These are phyloP conservation scores for Sapayoa aenigma DNA, from an alignment of 2,113 vertebrate species.

Conservation along the genomic window DNA sequence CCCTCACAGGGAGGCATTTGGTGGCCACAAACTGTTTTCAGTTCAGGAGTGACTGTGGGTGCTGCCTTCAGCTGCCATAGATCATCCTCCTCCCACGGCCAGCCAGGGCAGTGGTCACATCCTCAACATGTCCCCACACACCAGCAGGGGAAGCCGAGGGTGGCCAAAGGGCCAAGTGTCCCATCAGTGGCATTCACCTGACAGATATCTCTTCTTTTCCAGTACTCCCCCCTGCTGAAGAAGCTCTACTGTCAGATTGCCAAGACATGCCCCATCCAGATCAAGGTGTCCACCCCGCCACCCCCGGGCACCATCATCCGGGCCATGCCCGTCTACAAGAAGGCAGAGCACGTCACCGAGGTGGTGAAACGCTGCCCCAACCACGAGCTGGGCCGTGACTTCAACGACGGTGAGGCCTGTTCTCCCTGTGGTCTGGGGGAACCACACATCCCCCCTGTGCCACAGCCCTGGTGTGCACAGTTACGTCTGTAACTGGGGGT, in stretches of 20 bases:
- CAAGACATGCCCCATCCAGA: constrained; percentile 97
- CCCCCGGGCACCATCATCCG: constrained; percentile 90
- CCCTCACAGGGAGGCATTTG: rapidly evolving
- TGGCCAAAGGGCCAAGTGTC: background rate
- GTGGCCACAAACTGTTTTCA: rapidly evolving
- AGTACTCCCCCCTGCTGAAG: constrained; percentile 97
- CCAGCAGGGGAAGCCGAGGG: rapidly evolving
- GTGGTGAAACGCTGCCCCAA: constrained; percentile 98
- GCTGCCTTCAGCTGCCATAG: background rate
- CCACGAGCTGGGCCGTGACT: constrained; percentile 93
- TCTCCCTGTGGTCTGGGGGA: rapidly evolving
- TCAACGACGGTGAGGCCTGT: constrained; percentile 88
- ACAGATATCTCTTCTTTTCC: background rate
- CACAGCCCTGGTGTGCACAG: rapidly evolving
- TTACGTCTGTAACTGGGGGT: background rate
- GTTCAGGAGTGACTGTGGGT: background rate
- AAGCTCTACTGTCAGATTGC: constrained; percentile 99
- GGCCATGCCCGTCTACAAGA: constrained; percentile 98
- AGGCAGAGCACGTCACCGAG: constrained; percentile 96
- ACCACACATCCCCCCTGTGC: rapidly evolving
- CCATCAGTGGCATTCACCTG: rapidly evolving
- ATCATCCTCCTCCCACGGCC: background rate
- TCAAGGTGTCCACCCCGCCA: constrained; percentile 86
- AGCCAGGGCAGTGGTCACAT: background rate
- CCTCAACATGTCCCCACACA: background rate